These are phyloP conservation scores for Pangasius djambal DNA, from an alignment of 2,797 vertebrate species.

Conservation along the genomic window DNA sequence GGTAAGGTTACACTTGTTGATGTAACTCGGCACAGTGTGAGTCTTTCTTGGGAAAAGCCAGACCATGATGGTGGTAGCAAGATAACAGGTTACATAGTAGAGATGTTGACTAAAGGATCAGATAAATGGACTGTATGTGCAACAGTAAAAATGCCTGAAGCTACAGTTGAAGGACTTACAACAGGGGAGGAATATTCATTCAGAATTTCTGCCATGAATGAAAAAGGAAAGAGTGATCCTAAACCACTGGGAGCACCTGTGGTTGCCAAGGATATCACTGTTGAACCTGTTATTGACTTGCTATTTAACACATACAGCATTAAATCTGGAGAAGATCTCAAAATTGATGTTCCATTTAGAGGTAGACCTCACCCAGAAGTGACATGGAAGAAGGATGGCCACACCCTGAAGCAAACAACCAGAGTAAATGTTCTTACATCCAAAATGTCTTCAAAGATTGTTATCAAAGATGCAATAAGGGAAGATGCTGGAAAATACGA, in stretches of 20 bases:
- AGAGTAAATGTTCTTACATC: slow-evolving; percentile 89
- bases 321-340: slow-evolving; percentile 94
- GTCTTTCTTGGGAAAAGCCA: slow-evolving; percentile 93
- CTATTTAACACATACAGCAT: slow-evolving; percentile 87
- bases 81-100: slow-evolving; percentile 91
- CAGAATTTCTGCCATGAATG: slow-evolving; percentile 93
- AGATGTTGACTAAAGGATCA: slow-evolving; percentile 90
- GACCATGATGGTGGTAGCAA: slow-evolving; percentile 96
- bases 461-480: slow-evolving; percentile 88
- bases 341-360: slow-evolving; percentile 91
- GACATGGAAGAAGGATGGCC: slow-evolving; percentile 92
- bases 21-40: slow-evolving; percentile 88
- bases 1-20: slow-evolving; percentile 95
- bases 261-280: slow-evolving; percentile 91
- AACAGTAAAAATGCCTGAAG: slow-evolving; percentile 88
- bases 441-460: slow-evolving; percentile 82
- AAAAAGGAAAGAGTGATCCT: slow-evolving; percentile 96
- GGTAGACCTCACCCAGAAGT: slow-evolving; percentile 94
- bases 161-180: slow-evolving; percentile 85
- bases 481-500: slow-evolving; percentile 90
- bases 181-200: slow-evolving; percentile 95
- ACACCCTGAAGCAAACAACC: slow-evolving; percentile 91
- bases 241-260: slow-evolving; percentile 89
- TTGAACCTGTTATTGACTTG: slow-evolving; percentile 89
- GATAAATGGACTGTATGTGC: slow-evolving; percentile 92